Conservation (phyloP, 2,113 vertebrate species). For the Strix aluco region DNA sequence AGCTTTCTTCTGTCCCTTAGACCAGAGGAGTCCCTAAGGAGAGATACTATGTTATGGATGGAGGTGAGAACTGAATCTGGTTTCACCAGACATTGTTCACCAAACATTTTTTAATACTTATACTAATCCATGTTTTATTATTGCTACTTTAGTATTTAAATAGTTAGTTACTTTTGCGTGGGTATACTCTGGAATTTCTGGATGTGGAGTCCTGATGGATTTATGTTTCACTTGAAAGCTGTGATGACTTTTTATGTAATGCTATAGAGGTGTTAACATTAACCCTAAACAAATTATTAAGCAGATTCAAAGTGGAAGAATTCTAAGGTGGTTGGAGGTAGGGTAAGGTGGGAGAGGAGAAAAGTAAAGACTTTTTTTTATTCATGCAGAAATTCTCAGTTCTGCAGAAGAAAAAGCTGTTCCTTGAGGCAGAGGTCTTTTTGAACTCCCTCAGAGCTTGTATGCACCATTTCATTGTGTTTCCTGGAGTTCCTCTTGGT, state of each 20-base stretch:
- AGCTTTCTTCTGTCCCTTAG: constrained; percentile 83
- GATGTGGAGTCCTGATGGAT: neutral
- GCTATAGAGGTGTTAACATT: neutral
- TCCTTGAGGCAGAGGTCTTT: neutral
- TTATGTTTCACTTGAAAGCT: neutral
- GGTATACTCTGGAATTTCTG: neutral
- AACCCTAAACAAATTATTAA: neutral
- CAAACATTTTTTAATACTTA: neutral
- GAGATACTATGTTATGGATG: constrained; percentile 85
- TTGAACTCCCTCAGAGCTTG: neutral
- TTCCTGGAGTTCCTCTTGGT: neutral
- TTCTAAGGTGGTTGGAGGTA: neutral
- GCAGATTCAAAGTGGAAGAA: neutral
- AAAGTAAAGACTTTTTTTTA: neutral
- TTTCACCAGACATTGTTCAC: neutral
- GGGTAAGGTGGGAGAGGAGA: neutral
- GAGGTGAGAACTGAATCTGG: constrained; percentile 76
- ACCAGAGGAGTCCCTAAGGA: constrained; percentile 86
- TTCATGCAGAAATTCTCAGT: neutral
- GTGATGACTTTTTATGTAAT: neutral
- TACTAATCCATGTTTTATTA: neutral
- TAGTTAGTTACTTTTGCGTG: neutral
- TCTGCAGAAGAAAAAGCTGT: neutral
- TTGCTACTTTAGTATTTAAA: neutral
- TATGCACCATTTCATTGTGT: neutral